Conservation (phyloP, 2,113 vertebrate species). For the Panthera tigris region DNA sequence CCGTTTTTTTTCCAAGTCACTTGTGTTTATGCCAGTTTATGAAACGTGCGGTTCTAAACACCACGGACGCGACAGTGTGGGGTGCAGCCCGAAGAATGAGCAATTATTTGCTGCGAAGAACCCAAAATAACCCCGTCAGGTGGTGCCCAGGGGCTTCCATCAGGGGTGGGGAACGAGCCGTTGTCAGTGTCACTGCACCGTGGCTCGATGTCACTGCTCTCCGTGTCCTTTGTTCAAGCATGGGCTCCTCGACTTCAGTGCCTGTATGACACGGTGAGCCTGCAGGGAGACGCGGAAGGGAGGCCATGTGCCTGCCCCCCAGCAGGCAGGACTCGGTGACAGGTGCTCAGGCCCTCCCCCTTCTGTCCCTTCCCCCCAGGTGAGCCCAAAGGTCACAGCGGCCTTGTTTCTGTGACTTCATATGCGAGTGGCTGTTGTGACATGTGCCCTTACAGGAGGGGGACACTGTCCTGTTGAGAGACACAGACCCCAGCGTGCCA, state of each 20-base stretch:
- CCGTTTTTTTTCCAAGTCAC: background rate
- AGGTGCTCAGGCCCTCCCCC: no score
- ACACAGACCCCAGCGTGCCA: no score
- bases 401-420: background rate
- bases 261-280: no score
- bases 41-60: background rate
- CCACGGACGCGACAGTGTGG: background rate
- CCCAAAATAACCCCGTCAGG: background rate
- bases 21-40: conserved; percentile 13
- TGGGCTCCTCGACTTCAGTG: background rate
- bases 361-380: no score
- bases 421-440: background rate
- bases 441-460: background rate
- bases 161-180: background rate
- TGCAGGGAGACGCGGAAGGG: no score
- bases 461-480: background rate
- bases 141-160: background rate
- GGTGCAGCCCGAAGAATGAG: conserved; percentile 6
- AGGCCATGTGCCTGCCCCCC: no score
- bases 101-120: conserved; percentile 43
- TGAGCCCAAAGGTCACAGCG: background rate
- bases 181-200: background rate
- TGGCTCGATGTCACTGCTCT: background rate
- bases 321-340: no score
- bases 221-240: background rate